Conservation (phyloP, 2,888 invertebrate species). For the Brachyopa scutellaris region DNA sequence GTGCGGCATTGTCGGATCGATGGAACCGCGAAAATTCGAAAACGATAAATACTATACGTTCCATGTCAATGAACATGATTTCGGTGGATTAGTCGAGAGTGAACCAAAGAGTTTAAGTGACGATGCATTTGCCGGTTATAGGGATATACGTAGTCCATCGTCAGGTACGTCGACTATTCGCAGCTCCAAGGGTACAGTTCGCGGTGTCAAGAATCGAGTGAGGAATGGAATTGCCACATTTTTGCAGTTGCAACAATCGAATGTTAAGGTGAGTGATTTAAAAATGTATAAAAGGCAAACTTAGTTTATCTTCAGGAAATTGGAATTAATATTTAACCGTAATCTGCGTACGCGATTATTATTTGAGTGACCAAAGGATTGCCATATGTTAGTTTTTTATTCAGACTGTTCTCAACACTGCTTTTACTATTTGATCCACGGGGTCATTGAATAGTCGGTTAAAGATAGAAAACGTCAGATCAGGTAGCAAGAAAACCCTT, state of each 20-base stretch:
- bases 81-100: constrained; percentile 75
- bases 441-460: too few relatives aligned
- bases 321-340: too few relatives aligned
- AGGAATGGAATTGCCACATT: constrained; percentile 98
- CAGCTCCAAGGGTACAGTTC: constrained; percentile 95
- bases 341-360: too few relatives aligned
- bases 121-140: constrained; percentile 90
- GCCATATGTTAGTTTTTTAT: background rate
- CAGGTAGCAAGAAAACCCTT: too few relatives aligned
- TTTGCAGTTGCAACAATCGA: constrained; percentile 90
- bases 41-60: constrained; percentile 92
- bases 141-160: constrained; percentile 85
- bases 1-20: constrained; percentile 76
- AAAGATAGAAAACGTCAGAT: too few relatives aligned
- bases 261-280: constrained; percentile 87
- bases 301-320: background rate
- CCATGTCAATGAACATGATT: constrained; percentile 87
- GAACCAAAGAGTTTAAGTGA: constrained; percentile 80
- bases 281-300: background rate
- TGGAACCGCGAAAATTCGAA: constrained; percentile 83
- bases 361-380: too few relatives aligned
- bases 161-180: constrained; percentile 89
- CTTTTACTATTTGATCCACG: too few relatives aligned
- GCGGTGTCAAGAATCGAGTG: constrained; percentile 96
- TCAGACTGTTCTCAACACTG: too few relatives aligned